Base-by-base conservation (phyloP, 2,113 vertebrate species). In the Prietella phreatophila region DNA sequence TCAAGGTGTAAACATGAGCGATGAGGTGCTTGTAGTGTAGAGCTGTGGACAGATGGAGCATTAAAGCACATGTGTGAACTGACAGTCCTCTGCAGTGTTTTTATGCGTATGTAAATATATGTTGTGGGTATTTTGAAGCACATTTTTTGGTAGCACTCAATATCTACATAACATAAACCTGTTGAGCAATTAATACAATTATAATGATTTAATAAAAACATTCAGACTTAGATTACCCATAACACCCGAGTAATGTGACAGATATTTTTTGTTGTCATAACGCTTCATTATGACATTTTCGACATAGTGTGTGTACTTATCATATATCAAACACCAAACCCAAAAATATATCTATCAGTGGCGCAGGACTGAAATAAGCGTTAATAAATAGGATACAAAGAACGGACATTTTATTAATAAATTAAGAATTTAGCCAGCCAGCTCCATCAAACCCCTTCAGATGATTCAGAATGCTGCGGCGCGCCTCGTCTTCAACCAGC, bases 41-140 rank as follows among this genome's bases (percentile, higher is more conserved):
- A 90, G 91, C 92, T 92, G 89, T 90, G 93, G 93, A 94, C 86
- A 88, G 91, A 92, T 93, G 93, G 90, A 93, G 93, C 93, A 91
- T 94, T 92, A 92, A 91, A 90, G n/a, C 63, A 82, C 63, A 60
- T 39, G 79, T 87, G 61, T 47, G 56, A 75, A 53, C 67, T 63
- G 17, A 61, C 53, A 73, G 33, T 27, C 20, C 13, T 27, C 22
- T 67, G 60, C 67, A 85, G 50, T 56, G 33, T 56, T 71, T 86
- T 55, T 55, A 3, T 58, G 22, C 1, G n/a, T 6, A 69, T 82
- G 61, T 53, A 71, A 69, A 36, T 39, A 42, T 33, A 39, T 30
- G 1, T 27, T 19, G 50, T 67, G 11, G 19, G 3, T 61, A 47
- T 27, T 30, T 83, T 36, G 10, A 14, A 63, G 22, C 6, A 10